Evolutionary conservation across 2,797 vertebrate species (phyloP), one percentile per base, ranked within the genome.

Genomic region (Muscicapa comitata): DNA sequence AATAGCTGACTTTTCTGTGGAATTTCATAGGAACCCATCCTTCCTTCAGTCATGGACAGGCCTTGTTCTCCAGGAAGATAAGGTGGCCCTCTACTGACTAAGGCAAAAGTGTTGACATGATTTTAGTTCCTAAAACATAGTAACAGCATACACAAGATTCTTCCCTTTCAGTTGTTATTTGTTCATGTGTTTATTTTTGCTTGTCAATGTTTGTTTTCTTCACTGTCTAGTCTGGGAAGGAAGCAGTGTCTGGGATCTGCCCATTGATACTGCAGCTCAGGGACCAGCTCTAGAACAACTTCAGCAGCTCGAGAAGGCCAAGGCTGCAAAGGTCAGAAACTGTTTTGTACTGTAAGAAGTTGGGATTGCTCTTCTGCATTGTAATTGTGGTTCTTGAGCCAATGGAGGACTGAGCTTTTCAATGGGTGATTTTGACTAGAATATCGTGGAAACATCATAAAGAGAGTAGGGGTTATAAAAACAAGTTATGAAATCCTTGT

Each of bases 191-290:
- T 96, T 90, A 76, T 59, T 79, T 90, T 94, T 88, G 76, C 63
- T 88, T 94, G 93, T 96, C 88, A 74, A 88, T 93, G 76, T 96
- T 95, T 94, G 58, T 91, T 93, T 77, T 90, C 67, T 96, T 92
- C 83, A 37, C 74, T 96, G 45, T 98, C 65, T 93, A 99, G 99
- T 99, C 55, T 99, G 99, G 99, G 99, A 99, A 97, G 98, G 99
- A 95, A 98, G 98, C 97, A 99, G 99, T 76, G 99, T 99, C 59
- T 99, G 99, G 99, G 99, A 99, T 98, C 98, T 99, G 96, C 99
- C 99, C 35, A 98, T 99, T 86, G 99, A 99, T 94, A 98, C 99
- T 62, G 93, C 99, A 86, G 95, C 99, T 93, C 98, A 99, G 96
- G 98, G 98, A 95, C 98, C 99, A 93, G 98, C 99, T 96, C 98